Base-by-base conservation (phyloP, 1,140 invertebrate species). In the Nasonia longicornis region DNA sequence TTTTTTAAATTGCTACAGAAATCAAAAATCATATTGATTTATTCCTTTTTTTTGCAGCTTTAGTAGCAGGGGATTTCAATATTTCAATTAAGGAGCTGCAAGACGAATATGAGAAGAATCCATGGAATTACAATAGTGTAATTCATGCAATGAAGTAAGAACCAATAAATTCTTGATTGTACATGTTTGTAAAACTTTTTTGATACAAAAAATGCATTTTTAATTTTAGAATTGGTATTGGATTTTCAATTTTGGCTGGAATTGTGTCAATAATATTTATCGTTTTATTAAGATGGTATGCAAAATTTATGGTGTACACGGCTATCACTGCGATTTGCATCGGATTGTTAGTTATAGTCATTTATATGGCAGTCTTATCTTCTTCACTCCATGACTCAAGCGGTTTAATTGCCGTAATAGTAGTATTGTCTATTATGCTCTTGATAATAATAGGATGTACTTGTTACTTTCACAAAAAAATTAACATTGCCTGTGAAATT, bases 251-350 rank as follows among this genome's bases (percentile, higher is more conserved):
- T n/a, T 26, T 72, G 8, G 3, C 38, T 42, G 8, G 16, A 45
- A 6, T 45, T 14, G 3, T 72, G 38, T 16, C 70, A 38, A 22
- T 72, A n/a, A n/a, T 11, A n/a, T 72, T n/a, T 45, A 72, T 72
- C 16, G 10, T 72, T 11, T 22, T 72, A 22, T 45, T 75, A 14
- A 75, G 73, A 58, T 75, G 45, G 45, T 75, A 52, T n/a, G 73
- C 73, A 1, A 75, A 58, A 58, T 2, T 58, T 7, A 58, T 75
- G 3, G 73, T 75, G 4, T 75, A 63, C 3, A 31, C 48, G 31
- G 2, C 29, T 0, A 75, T 75, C 35, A 2, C 26, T 16, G n/a
- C 31, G 12, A n/a, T 72, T 0, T 42, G 35, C 11, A 14, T 48
- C 12, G 29, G 8, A 29, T 69, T 69, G 16, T 35, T 35, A 16